These are phyloP conservation scores for Vireo griseus DNA, from an alignment of 2,797 vertebrate species.

Conservation along the genomic window DNA sequence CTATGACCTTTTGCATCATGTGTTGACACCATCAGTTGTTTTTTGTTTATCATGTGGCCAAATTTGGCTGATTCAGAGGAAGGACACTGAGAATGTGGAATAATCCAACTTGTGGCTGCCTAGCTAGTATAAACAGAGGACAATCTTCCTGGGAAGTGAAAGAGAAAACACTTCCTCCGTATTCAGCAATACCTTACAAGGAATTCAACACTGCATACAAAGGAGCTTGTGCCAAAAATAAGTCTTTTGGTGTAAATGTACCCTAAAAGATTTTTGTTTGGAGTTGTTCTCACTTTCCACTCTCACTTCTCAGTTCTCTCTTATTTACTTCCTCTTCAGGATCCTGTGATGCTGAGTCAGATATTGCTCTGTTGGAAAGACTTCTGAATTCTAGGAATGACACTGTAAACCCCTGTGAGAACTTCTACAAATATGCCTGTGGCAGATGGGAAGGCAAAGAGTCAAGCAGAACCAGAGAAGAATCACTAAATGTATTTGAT, in stretches of 20 bases:
- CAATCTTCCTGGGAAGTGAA: not conserved
- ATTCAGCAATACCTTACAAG: not conserved
- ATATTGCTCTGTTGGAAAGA: conserved; percentile 67
- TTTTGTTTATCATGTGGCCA: not conserved
- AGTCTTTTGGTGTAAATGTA: not conserved
- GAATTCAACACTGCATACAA: not conserved
- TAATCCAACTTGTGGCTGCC: not conserved
- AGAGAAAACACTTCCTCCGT: not conserved
- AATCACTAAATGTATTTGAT: conserved; percentile 55
- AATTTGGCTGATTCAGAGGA: not conserved
- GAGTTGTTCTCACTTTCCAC: not conserved
- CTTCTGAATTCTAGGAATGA: conserved; percentile 77
- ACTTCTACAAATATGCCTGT: conserved; percentile 86
- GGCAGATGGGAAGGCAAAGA: conserved; percentile 57
- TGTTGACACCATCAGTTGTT: not conserved
- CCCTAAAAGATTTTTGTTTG: not conserved
- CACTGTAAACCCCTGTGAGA: conserved; percentile 79
- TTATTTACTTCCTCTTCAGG: conserved; percentile 35
- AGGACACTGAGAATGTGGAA: not conserved
- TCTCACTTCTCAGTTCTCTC: not conserved
- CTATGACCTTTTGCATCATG: not conserved
- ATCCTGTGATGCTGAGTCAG: conserved; percentile 74
- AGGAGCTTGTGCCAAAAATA: not conserved
- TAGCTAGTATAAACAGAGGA: not conserved
- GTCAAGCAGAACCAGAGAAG: not conserved